Evolutionary conservation across 1,140 invertebrate species (phyloP), one percentile per base, ranked within the genome.

Genomic region (Alviniconcha marisindica): DNA sequence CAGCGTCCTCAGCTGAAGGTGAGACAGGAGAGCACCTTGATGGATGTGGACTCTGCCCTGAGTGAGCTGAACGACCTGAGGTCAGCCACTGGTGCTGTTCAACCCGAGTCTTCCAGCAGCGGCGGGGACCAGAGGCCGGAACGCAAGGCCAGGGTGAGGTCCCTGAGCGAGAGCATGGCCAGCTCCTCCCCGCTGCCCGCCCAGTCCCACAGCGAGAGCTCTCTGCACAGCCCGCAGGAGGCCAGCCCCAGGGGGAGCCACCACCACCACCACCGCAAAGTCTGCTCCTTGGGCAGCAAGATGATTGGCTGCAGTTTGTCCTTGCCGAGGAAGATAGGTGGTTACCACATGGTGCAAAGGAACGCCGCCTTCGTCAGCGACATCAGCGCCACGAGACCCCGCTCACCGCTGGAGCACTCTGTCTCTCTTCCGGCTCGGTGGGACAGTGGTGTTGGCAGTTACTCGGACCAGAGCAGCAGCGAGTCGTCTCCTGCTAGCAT

Each of bases 61-160:
- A 77, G 88, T 85, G 91, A 92, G 83, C 86, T 92, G 14, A 90
- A 89, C 71, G 90, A 90, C 88, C 87, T 92, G 31, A 89, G 89
- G 83, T 84, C 86, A 28, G 87, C 90, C 1, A 91, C 90, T 56
- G 84, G 89, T n/a, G 89, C 1, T 10, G n/a, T 36, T 24, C n/a
- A 31, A 33, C 2, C 56, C 38, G 40, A 15, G 33, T 4, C 56
- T 38, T 80, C 56, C 18, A 42, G 60, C 33, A 44, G 56, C n/a
- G 38, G 12, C 42, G 10, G 10, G 21, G 73, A 48, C 31, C 40
- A 33, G n/a, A 40, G 40, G 42, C 24, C 28, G 0, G 73, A 63
- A n/a, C 40, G 56, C 24, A 63, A 66, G n/a, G 15, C 88, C 54
- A 85, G 90, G 4, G 84, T 83, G 71, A 88, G 91, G 56, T 92